A percentile compares a stretch with the other conserved stretches of the same genome.
Conservation (phyloP, 2,797 vertebrate species). For the Acipenser oxyrinchus region DNA sequence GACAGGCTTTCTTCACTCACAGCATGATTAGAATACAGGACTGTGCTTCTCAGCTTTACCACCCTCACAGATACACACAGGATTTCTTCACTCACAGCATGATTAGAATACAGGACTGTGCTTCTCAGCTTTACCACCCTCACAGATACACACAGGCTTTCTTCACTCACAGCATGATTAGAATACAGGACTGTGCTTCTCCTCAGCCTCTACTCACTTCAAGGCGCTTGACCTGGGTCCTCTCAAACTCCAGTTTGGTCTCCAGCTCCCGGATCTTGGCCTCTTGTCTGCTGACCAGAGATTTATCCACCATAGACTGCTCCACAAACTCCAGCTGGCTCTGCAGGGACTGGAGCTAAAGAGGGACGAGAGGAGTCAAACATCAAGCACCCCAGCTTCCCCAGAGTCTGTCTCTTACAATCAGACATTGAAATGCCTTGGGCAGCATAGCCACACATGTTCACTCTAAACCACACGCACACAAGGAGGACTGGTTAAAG, state of each 20-base stretch:
- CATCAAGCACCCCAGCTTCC: no score
- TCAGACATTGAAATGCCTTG: slow-evolving; percentile 5
- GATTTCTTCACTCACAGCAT: no score
- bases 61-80: no score
- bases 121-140: no score
- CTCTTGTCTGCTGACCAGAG: slow-evolving; percentile 86
- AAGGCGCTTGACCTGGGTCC: slow-evolving; percentile 90
- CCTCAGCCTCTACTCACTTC: slow-evolving; percentile 62
- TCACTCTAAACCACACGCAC: neutral
- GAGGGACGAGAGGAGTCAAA: neutral
- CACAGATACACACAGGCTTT: no score
- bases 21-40: no score
- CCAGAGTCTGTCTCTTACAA: no score
- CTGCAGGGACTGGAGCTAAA: slow-evolving; percentile 83
- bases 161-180: no score
- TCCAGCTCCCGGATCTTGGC: slow-evolving; percentile 92
- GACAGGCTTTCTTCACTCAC: no score
- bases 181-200: no score
- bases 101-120: no score
- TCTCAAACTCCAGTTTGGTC: slow-evolving; percentile 90
- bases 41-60: no score
- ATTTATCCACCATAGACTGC: slow-evolving; percentile 96
- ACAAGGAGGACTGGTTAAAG: neutral
- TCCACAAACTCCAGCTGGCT: slow-evolving; percentile 93
- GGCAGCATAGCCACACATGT: slow-evolving; percentile 6